Percentiles rank a stretch among this genome's conserved stretches.
These are phyloP conservation scores for Perognathus longimembris DNA, from an alignment of 2,113 vertebrate genomes.

Conservation along the genomic window DNA sequence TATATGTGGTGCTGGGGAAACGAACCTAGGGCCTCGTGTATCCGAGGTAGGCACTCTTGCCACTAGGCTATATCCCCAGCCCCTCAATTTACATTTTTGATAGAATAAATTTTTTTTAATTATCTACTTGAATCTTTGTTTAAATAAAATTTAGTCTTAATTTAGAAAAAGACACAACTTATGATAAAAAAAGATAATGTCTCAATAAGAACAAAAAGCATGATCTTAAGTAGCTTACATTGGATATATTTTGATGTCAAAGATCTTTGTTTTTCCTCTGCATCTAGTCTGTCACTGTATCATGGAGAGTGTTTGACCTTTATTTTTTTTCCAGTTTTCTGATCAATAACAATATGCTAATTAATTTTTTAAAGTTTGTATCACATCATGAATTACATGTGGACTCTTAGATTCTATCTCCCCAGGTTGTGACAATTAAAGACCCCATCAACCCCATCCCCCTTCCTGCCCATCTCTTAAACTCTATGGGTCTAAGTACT, in stretches of 20 bases:
- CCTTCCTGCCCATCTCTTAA: not conserved
- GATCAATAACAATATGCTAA: not conserved
- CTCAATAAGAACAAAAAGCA: not conserved
- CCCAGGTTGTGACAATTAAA: not conserved
- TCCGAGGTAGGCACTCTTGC: too few species aligned
- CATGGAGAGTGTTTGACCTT: not conserved
- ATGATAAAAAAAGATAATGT: conserved; percentile 12
- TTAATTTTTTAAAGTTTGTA: not conserved
- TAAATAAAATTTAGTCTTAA: conserved; percentile 9
- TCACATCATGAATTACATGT: not conserved
- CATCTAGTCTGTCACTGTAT: not conserved
- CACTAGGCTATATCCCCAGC: too few species aligned
- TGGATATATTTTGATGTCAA: not conserved
- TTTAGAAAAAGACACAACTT: conserved; percentile 44
- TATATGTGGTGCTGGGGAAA: too few species aligned
- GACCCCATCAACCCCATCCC: not conserved
- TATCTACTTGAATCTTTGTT: not conserved
- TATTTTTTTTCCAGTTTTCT: not conserved
- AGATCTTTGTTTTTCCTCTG: not conserved
- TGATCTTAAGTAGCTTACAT: not conserved
- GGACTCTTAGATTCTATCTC: not conserved
- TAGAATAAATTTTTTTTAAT: conserved; percentile 1
- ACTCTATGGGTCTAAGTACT: not conserved
- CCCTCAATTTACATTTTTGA: not conserved
- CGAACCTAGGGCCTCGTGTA: too few species aligned